Percentiles rank a stretch among this genome's conserved stretches.
These are phyloP conservation scores for Aphrocallistes beatrix DNA, from an alignment of 37 sponge, comb jelly and placozoan genomes.

Conservation along the genomic window DNA sequence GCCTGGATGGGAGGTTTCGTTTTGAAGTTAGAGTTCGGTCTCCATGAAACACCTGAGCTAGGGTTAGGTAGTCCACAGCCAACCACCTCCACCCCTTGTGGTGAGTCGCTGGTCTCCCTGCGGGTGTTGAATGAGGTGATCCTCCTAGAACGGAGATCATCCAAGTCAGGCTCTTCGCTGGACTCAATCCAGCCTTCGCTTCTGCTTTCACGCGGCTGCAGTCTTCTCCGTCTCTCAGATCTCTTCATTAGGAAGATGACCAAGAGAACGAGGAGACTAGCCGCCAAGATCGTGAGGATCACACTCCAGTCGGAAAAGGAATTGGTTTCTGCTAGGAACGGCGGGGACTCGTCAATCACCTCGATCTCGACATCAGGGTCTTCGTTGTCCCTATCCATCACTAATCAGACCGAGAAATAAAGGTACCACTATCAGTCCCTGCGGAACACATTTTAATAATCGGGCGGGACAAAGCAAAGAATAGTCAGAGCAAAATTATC, in stretches of 20 bases:
- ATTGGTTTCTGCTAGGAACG: background rate
- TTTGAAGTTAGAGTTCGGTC: background rate
- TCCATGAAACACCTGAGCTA: background rate
- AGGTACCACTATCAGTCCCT: too few relatives aligned
- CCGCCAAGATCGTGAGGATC: background rate
- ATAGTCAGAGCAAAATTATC: too few relatives aligned
- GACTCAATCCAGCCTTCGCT: background rate
- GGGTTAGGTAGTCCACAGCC: background rate
- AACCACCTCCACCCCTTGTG: background rate
- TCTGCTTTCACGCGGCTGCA: background rate
- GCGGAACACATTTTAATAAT: too few relatives aligned
- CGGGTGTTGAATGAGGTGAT: background rate
- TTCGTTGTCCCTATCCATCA: background rate
- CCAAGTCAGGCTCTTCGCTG: background rate
- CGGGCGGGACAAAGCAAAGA: too few relatives aligned
- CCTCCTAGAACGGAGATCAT: background rate
- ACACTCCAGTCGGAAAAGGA: background rate
- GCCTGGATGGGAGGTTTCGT: too few relatives aligned
- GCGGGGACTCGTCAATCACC: too few relatives aligned
- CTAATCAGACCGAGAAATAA: too few relatives aligned
- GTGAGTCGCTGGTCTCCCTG: background rate
- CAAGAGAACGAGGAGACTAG: background rate
- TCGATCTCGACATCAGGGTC: background rate
- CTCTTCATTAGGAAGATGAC: background rate
- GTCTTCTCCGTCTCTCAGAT: background rate